Evolutionary conservation across 2,113 vertebrate species (phyloP).

Genomic region (Drymodes brunneopygia): DNA sequence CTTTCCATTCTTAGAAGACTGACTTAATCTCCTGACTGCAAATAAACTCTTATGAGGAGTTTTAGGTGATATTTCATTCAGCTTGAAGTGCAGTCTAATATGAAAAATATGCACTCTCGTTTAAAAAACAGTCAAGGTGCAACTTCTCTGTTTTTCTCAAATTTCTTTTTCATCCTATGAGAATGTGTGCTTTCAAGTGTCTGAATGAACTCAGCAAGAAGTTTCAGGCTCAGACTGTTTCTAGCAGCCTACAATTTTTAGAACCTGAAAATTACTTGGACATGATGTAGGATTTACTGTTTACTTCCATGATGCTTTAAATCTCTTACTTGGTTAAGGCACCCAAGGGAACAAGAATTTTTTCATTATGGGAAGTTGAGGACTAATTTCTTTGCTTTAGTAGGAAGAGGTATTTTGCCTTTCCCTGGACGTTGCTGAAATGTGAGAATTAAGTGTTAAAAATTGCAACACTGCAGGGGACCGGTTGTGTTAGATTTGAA

Average conservation of each 20-base stretch:
- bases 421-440: not conserved
- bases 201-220: not conserved
- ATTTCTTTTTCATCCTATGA: not conserved
- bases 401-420: not conserved
- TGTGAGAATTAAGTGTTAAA: not conserved
- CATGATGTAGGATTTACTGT: not conserved
- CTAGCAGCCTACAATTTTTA: not conserved
- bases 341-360: not conserved
- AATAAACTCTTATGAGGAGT: not conserved
- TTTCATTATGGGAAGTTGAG: not conserved
- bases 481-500: not conserved
- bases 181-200: not conserved
- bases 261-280: not conserved
- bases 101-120: not conserved
- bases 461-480: not conserved
- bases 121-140: not conserved
- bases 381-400: not conserved
- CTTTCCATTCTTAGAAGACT: not conserved
- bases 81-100: not conserved
- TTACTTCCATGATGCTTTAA: not conserved
- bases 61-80: not conserved
- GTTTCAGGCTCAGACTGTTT: not conserved
- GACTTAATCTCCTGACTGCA: not conserved
- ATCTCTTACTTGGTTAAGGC: not conserved
- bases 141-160: not conserved